Conservation (phyloP, 2,797 vertebrate genomes). For the Onychomys torridus region DNA sequence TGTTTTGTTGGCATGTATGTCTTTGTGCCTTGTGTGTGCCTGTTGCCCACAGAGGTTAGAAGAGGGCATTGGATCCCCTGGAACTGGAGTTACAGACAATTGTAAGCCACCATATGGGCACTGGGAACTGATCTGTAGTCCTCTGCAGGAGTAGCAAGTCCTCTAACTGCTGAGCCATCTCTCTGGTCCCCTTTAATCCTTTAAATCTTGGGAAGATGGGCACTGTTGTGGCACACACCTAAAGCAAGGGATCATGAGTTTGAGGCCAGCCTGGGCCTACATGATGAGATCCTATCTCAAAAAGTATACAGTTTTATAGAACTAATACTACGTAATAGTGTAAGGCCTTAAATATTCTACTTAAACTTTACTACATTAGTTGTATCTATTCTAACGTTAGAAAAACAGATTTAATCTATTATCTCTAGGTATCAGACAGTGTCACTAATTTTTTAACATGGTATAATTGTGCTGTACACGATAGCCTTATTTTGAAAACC, state of each 20-base stretch:
- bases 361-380: constrained; percentile 61
- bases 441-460: constrained; percentile 28
- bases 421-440: background rate
- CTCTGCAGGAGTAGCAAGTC: background rate
- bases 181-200: background rate
- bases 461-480: constrained; percentile 4
- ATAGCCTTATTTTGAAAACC: constrained; percentile 49
- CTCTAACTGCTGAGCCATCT: background rate
- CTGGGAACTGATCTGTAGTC: background rate
- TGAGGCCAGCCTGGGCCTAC: background rate
- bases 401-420: constrained; percentile 48
- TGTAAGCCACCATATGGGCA: background rate
- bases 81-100: background rate
- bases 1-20: background rate
- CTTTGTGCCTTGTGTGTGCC: background rate
- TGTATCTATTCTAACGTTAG: constrained; percentile 41
- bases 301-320: constrained; percentile 32
- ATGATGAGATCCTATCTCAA: background rate
- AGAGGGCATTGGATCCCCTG: background rate
- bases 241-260: background rate
- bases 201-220: background rate
- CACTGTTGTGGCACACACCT: background rate
- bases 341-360: constrained; percentile 36
- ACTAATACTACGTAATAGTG: constrained; percentile 29
- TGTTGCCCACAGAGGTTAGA: background rate